Percentiles rank a stretch among this genome's conserved stretches.
phyloP scores from a whole-genome alignment of 2,888 invertebrate genomes.

The Fabriciana adippe region DNA sequence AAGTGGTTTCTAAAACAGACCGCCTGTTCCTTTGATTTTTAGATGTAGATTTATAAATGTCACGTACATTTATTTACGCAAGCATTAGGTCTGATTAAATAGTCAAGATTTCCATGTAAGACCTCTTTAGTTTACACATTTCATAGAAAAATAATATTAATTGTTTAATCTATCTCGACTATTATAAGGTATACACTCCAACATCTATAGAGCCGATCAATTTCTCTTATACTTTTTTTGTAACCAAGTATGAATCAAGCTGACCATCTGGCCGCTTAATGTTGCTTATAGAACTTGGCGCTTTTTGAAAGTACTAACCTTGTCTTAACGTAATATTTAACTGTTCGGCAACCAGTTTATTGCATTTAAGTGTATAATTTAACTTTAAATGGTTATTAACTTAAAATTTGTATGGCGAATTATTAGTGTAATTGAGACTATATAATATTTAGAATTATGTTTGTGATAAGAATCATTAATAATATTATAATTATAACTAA shows the following conservation, averaged over 20 bases:
- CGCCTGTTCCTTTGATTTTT: slow-evolving; percentile 1
- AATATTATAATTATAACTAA: neutral
- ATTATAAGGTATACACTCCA: slow-evolving; percentile 43
- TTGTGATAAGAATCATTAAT: neutral
- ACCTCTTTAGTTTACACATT: slow-evolving; percentile 11
- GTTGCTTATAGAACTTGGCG: slow-evolving; percentile 18
- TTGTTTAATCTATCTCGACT: slow-evolving; percentile 41
- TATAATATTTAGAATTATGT: neutral
- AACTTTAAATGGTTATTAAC: slow-evolving; percentile 21
- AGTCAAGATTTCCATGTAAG: slow-evolving; percentile 19
- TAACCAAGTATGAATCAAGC: slow-evolving; percentile 51
- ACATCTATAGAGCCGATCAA: slow-evolving; percentile 61
- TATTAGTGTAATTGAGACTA: neutral
- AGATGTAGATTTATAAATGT: slow-evolving; percentile 21
- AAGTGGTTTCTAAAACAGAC: slow-evolving; percentile 1
- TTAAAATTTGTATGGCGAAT: slow-evolving; percentile 18
- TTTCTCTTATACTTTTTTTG: slow-evolving; percentile 60
- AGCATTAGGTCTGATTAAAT: slow-evolving; percentile 24
- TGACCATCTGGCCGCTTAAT: slow-evolving; percentile 50
- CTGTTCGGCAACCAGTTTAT: slow-evolving; percentile 27
- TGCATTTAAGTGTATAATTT: slow-evolving; percentile 23
- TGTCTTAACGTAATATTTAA: slow-evolving; percentile 33
- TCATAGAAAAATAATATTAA: slow-evolving; percentile 22
- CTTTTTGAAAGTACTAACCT: slow-evolving; percentile 33
- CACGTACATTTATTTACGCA: slow-evolving; percentile 31